phyloP scores from a whole-genome alignment of 1,140 invertebrate genomes.

The Achroia grisella region DNA sequence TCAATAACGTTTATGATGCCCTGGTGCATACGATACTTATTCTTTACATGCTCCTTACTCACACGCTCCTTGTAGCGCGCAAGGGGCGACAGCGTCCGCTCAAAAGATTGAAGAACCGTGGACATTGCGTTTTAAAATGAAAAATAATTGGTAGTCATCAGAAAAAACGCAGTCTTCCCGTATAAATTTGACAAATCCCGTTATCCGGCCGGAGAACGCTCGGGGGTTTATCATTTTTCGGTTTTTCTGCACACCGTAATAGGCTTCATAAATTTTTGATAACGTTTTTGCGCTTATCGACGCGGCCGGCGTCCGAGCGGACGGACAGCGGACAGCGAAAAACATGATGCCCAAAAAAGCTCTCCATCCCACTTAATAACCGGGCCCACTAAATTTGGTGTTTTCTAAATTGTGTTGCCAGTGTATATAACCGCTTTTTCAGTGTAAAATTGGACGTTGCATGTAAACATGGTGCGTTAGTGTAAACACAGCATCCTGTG shows the following conservation, averaged over 20 bases:
- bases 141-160: constrained; percentile 50
- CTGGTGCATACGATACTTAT: constrained; percentile 24
- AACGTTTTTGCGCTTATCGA: constrained; percentile 52
- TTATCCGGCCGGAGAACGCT: constrained; percentile 29
- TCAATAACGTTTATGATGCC: constrained; percentile 58
- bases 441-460: not conserved
- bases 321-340: constrained; percentile 18
- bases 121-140: constrained; percentile 27
- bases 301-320: constrained; percentile 14
- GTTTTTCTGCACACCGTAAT: constrained; percentile 54
- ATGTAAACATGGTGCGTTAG: not conserved
- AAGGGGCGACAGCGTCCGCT: too few relatives aligned
- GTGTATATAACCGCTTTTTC: constrained; percentile 2
- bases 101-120: too few relatives aligned
- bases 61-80: too few relatives aligned
- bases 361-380: not conserved
- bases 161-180: constrained; percentile 32
- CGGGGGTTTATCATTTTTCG: constrained; percentile 54
- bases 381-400: too few relatives aligned
- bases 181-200: constrained; percentile 56
- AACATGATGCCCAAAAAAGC: constrained; percentile 10
- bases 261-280: constrained; percentile 64
- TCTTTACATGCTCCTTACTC: too few relatives aligned
- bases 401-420: too few relatives aligned
- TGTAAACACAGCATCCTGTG: constrained; percentile 29